These are phyloP conservation scores for Pogonomyrmex barbatus DNA, from an alignment of 1,140 invertebrate genomes.

Conservation along the genomic window DNA sequence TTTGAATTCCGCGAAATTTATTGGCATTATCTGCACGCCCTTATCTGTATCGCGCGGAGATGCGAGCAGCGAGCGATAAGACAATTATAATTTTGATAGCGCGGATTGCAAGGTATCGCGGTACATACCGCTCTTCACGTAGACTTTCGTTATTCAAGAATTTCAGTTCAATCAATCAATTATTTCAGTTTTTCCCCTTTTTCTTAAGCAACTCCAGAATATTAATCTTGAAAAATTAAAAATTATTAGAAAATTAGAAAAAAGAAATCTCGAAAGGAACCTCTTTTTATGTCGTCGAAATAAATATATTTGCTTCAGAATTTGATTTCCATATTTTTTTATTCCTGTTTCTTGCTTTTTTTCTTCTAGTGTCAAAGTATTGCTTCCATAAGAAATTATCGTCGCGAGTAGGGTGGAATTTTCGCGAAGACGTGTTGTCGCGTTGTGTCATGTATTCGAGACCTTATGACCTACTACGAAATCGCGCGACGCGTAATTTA, in stretches of 20 bases:
- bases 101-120: not conserved
- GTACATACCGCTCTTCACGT: not conserved
- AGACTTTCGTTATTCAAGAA: not conserved
- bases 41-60: constrained; percentile 46
- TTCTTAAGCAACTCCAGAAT: not conserved
- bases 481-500: constrained; percentile 25
- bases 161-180: no score
- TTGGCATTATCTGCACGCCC: not conserved
- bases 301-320: not conserved
- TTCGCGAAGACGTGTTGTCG: constrained; percentile 29
- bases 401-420: not conserved
- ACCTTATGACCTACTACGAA: constrained; percentile 52
- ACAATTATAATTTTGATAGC: constrained; percentile 35
- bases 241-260: not conserved
- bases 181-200: not conserved
- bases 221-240: constrained; percentile 4
- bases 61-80: constrained; percentile 31
- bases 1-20: constrained; percentile 35
- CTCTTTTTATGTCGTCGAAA: not conserved
- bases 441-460: constrained; percentile 18
- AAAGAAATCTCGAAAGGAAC: not conserved
- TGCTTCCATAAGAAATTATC: not conserved
- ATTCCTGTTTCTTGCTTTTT: not conserved
- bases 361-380: not conserved
- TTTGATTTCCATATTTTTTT: not conserved